phyloP scores from a whole-genome alignment of 2,888 invertebrate genomes.

The Eudemis profundana region DNA sequence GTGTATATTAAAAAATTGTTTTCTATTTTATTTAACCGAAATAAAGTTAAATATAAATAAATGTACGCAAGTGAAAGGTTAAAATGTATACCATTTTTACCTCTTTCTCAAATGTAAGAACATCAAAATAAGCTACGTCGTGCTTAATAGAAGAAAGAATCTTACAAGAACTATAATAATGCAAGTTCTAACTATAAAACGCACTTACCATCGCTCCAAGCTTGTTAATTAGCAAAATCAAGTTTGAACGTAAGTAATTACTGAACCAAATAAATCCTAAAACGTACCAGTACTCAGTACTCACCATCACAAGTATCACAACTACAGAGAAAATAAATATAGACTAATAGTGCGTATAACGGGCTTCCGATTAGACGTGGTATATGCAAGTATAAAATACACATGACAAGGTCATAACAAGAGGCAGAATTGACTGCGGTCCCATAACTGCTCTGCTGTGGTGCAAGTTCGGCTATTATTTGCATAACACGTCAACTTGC shows the following conservation, averaged over 20 bases:
- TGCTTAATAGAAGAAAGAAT: too few species aligned
- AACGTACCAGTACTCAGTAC: too few species aligned
- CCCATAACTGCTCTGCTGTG: constrained; percentile 34
- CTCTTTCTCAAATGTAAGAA: too few species aligned
- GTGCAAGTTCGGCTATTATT: constrained; percentile 39
- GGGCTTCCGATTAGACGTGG: constrained; percentile 34
- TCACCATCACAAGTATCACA: constrained; percentile 11
- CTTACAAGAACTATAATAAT: too few species aligned
- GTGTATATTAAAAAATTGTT: too few species aligned
- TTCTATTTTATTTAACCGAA: too few species aligned
- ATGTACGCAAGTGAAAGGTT: too few species aligned
- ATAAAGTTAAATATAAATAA: too few species aligned
- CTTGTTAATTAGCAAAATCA: constrained; percentile 15
- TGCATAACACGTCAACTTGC: constrained; percentile 41
- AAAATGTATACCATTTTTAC: too few species aligned
- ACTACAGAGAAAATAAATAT: constrained; percentile 23
- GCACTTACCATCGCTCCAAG: constrained; percentile 4
- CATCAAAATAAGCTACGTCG: too few species aligned
- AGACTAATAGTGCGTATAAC: constrained; percentile 32
- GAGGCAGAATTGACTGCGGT: constrained; percentile 19
- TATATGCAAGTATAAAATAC: constrained; percentile 6
- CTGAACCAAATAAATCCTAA: constrained; percentile 15
- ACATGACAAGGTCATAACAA: not conserved
- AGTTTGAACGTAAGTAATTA: constrained; percentile 22
- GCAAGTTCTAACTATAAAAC: constrained; percentile 15